These are phyloP conservation scores for Copidosoma floridanum DNA, from an alignment of 1,140 invertebrate genomes.

Conservation along the genomic window DNA sequence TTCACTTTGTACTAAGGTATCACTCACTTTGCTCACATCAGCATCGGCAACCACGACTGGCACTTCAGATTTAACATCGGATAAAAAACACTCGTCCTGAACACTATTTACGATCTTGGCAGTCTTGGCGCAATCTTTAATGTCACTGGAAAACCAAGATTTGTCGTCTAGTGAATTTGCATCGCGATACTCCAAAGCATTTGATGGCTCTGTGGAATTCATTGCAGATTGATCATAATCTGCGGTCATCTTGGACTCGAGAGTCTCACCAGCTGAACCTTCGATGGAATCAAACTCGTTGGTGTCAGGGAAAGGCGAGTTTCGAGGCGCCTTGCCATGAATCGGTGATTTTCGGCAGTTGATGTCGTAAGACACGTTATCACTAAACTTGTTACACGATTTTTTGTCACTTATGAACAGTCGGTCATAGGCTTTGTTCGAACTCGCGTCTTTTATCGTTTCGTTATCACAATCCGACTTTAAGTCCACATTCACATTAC, in stretches of 20 bases:
- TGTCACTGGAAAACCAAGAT: constrained; percentile 20
- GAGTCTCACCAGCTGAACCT: constrained; percentile 19
- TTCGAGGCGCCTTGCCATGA: constrained; percentile 36
- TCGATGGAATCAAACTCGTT: constrained; percentile 24
- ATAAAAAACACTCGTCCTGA: too few relatives aligned
- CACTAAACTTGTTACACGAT: constrained; percentile 7
- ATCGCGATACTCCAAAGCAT: constrained; percentile 19
- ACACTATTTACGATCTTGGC: constrained; percentile 1
- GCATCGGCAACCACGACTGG: too few relatives aligned
- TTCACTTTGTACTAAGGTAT: constrained; percentile 19
- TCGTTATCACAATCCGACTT: constrained; percentile 23
- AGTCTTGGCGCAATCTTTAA: constrained; percentile 23
- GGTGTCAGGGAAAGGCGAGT: constrained; percentile 28
- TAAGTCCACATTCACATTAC: constrained; percentile 15
- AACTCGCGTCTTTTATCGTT: constrained; percentile 5
- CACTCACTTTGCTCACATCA: constrained; percentile 22
- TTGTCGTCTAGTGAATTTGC: constrained; percentile 16
- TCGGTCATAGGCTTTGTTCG: constrained; percentile 6
- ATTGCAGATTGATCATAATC: constrained; percentile 12
- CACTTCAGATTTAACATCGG: too few relatives aligned
- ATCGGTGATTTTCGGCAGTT: constrained; percentile 34
- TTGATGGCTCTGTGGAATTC: constrained; percentile 16
- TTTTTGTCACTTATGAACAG: constrained; percentile 16
- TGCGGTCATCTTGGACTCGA: constrained; percentile 14
- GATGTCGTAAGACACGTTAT: constrained; percentile 22